Conservation (phyloP, 2,113 vertebrate genomes). For the Sarotherodon lohbergeri region DNA sequence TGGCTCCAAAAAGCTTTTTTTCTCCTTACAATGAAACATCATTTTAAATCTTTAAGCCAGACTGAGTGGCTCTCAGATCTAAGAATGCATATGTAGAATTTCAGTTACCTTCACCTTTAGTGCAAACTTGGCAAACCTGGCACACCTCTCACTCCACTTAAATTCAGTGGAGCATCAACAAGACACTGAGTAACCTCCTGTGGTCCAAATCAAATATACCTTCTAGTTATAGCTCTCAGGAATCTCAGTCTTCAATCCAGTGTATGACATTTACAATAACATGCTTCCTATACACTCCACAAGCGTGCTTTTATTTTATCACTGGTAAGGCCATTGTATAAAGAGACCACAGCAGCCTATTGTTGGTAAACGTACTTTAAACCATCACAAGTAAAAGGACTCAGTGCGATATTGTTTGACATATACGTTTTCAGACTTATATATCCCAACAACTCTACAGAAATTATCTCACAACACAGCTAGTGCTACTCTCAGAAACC, state of each 20-base stretch:
- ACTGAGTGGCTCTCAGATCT: neutral
- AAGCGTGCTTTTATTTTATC: neutral
- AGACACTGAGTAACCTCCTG: neutral
- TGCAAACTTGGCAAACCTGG: neutral
- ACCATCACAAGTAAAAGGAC: neutral
- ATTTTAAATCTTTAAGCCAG: neutral
- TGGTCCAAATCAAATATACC: neutral
- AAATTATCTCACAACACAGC: neutral
- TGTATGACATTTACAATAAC: neutral
- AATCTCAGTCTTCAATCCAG: neutral
- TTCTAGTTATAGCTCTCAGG: neutral
- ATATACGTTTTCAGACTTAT: neutral
- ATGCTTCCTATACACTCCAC: neutral
- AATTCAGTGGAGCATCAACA: neutral
- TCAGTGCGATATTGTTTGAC: neutral
- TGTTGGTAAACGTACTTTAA: neutral
- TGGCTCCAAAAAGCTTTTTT: neutral
- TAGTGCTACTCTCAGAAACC: neutral
- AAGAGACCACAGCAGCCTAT: neutral
- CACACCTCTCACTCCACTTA: accelerated
- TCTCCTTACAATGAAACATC: neutral
- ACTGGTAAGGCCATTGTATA: neutral
- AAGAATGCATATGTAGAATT: neutral
- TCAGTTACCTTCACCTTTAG: neutral
- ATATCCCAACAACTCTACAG: neutral